phyloP scores from a whole-genome alignment of 2,113 vertebrate genomes.

The Trichomycterus rosablanca region DNA sequence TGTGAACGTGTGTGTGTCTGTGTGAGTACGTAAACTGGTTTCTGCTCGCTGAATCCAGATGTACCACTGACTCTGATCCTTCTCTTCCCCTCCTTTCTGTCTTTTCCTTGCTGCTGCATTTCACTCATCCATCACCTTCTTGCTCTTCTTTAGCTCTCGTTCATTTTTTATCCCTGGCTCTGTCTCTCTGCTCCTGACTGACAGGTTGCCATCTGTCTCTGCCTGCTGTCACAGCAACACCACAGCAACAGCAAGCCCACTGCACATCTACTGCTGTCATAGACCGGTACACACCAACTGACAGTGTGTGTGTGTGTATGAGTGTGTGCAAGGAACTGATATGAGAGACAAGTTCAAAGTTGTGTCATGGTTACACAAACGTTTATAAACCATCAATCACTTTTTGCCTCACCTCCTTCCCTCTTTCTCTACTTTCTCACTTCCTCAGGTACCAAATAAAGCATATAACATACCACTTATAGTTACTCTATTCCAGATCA shows the following conservation, averaged over 20 bases:
- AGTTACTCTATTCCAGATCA: too few species aligned
- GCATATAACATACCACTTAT: too few species aligned
- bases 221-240: constrained; percentile 49
- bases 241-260: constrained; percentile 45
- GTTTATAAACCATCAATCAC: constrained; percentile 25
- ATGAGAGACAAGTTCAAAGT: constrained; percentile 23
- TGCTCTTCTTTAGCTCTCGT: constrained; percentile 52
- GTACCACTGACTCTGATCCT: constrained; percentile 13
- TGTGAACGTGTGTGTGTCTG: constrained; percentile 11
- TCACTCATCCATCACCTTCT: constrained; percentile 36
- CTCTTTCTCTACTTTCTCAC: background rate
- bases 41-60: constrained; percentile 22
- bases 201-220: constrained; percentile 58
- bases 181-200: constrained; percentile 36
- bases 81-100: constrained; percentile 31
- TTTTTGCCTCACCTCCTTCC: background rate
- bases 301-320: constrained; percentile 40
- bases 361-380: constrained; percentile 36
- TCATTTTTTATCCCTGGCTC: constrained; percentile 68
- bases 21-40: constrained; percentile 27
- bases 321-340: constrained; percentile 39
- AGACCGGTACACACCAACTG: constrained; percentile 30
- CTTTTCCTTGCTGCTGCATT: constrained; percentile 22
- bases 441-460: too few species aligned
- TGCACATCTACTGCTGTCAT: constrained; percentile 38